Conservation (phyloP, 2,888 invertebrate species). For the Drosophila imparisetae region DNA sequence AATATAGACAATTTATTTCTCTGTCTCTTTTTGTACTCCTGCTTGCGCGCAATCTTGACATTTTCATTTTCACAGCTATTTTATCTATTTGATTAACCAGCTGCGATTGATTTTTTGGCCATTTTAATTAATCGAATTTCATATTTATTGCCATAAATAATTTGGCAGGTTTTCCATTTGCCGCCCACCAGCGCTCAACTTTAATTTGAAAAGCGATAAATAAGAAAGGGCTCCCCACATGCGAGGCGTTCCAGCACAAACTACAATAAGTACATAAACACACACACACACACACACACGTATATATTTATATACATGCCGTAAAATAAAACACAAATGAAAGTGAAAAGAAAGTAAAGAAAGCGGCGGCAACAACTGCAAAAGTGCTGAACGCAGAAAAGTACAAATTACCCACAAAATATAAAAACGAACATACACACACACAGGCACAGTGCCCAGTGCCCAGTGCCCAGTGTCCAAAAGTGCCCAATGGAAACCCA, state of each 20-base stretch:
- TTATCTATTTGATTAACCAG: slow-evolving; percentile 41
- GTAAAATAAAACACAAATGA: slow-evolving; percentile 73
- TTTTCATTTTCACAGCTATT: slow-evolving; percentile 49
- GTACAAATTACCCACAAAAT: slow-evolving; percentile 82
- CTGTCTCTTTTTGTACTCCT: slow-evolving; percentile 16
- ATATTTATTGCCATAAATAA: slow-evolving; percentile 76
- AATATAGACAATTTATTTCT: slow-evolving; percentile 14
- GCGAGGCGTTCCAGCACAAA: slow-evolving; percentile 42
- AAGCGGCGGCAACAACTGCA: slow-evolving; percentile 59
- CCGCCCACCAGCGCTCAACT: slow-evolving; percentile 60
- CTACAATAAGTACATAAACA: slow-evolving; percentile 54
- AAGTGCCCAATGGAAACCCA: slow-evolving; percentile 28
- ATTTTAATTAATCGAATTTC: slow-evolving; percentile 61
- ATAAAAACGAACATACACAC: slow-evolving; percentile 57
- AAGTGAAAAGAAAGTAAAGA: slow-evolving; percentile 78
- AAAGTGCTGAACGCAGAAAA: slow-evolving; percentile 81
- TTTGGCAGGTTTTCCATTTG: slow-evolving; percentile 48
- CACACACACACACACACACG: slow-evolving; percentile 18
- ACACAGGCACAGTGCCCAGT: slow-evolving; percentile 7
- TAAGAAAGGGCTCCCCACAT: slow-evolving; percentile 59
- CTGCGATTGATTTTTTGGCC: slow-evolving; percentile 25
- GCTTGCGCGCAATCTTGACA: slow-evolving; percentile 36
- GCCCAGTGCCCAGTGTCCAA: slow-evolving; percentile 8
- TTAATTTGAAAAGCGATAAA: slow-evolving; percentile 81
- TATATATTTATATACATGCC: slow-evolving; percentile 44